Base-by-base conservation (phyloP, 2,888 invertebrate genomes). In the Omphaloscelis lunosa region DNA sequence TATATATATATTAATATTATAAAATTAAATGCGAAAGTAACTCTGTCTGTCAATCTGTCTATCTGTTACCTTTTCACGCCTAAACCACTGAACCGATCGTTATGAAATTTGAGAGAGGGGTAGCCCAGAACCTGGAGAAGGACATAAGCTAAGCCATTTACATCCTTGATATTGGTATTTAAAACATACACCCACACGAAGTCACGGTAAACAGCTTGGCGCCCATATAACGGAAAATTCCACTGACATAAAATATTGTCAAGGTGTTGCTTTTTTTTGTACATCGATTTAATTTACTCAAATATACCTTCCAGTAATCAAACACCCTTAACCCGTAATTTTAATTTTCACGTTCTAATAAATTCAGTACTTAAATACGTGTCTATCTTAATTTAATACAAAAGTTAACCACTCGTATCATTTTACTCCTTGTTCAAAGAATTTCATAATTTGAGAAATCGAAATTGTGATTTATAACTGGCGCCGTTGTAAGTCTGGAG, bases 401-500 rank as follows among this genome's bases (percentile, higher is more conserved):
- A 56, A 73, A 62, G n/a, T n/a, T 41, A 41, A 53, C 20, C 39
- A 74, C 11, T 61, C 66, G 20, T 39, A 17, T 23, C 15, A 63
- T 63, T 75, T 68, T 56, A 41, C 34, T 61, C 29, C 53, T 66
- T 27, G 23, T 68, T 63, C 61, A 34, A 48, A 51, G 48, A 80
- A 62, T 34, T 71, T 62, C 62, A 58, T 65, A 70, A 68, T 72
- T 75, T 68, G 48, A 67, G 53, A 79, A 74, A 71, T 82, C 63
- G 20, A 27, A 63, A 75, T 69, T 53, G 39, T 77, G 77, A 86
- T 86, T 86, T 82, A 82, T 75, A 76, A 69, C 78, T 39, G 53
- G 15, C 69, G 20, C 53, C 77, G 67, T 39, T 48, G 62, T n/a
- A n/a, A n/a, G n/a, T n/a, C 48, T 71, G 48, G 67, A 86, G 62